A percentile compares a stretch with the other conserved stretches of the same genome.
These are phyloP conservation scores for Episyrphus balteatus DNA, from an alignment of 1,140 invertebrate species.

Conservation along the genomic window DNA sequence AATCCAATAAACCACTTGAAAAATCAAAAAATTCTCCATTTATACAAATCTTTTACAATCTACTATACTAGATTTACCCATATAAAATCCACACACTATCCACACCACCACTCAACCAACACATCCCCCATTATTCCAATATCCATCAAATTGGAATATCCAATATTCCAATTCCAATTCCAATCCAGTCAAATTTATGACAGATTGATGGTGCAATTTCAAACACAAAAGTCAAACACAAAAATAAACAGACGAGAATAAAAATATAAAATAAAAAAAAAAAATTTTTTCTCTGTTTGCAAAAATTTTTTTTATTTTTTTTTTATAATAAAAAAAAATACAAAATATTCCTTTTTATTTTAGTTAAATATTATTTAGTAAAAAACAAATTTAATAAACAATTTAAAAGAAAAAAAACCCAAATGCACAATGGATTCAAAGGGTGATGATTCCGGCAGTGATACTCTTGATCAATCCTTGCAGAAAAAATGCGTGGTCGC, in stretches of 20 bases:
- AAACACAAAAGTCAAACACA: too few relatives aligned
- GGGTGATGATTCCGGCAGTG: constrained; percentile 17
- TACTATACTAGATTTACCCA: too few relatives aligned
- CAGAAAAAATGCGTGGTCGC: constrained; percentile 31
- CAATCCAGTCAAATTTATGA: too few relatives aligned
- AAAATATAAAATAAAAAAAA: constrained; percentile 10
- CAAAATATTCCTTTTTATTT: constrained; percentile 4
- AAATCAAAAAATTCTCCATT: too few relatives aligned
- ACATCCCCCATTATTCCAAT: too few relatives aligned
- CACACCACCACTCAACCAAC: too few relatives aligned
- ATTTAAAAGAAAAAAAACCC: constrained; percentile 7
- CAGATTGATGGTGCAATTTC: too few relatives aligned
- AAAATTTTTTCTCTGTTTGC: constrained; percentile 7
- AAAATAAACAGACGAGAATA: neutral
- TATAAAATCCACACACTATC: too few relatives aligned
- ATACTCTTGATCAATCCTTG: constrained; percentile 32
- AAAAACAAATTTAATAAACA: constrained; percentile 10
- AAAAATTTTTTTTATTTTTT: constrained; percentile 22
- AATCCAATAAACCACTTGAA: too few relatives aligned
- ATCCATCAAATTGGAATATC: too few relatives aligned
- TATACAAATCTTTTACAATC: too few relatives aligned
- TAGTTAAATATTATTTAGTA: constrained; percentile 14
- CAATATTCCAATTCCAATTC: too few relatives aligned
- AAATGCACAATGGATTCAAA: constrained; percentile 20
- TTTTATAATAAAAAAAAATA: constrained; percentile 21